Percentiles rank a stretch among this genome's conserved stretches.
These are phyloP conservation scores for Amblyopsis rosae DNA, from an alignment of 2,113 vertebrate genomes.

Conservation along the genomic window DNA sequence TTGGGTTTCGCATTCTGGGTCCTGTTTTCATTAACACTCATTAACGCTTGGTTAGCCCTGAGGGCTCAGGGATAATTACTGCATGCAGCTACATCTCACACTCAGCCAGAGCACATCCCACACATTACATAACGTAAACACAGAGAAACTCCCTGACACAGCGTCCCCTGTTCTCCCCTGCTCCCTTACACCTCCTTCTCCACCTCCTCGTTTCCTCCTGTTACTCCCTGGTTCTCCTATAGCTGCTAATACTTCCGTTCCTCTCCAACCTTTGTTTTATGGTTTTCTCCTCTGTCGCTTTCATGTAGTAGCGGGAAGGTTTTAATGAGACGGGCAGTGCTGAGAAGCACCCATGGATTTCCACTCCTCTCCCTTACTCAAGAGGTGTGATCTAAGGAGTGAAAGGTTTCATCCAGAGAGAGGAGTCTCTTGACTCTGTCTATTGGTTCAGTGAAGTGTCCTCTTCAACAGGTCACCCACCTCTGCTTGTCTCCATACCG, in stretches of 20 bases:
- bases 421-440: conserved; percentile 14
- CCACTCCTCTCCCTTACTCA: conserved; percentile 38
- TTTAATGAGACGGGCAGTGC: conserved; percentile 50
- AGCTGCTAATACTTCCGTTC: background rate
- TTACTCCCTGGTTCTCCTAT: conserved; percentile 18
- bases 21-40: conserved; percentile 63
- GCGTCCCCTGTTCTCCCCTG: conserved; percentile 5
- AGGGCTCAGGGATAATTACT: conserved; percentile 63
- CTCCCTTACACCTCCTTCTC: background rate
- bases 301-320: conserved; percentile 31
- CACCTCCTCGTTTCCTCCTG: conserved; percentile 12
- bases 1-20: conserved; percentile 39
- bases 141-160: conserved; percentile 41
- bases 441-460: conserved; percentile 22
- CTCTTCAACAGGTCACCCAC: conserved; percentile 13
- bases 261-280: background rate
- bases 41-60: conserved; percentile 55
- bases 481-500: background rate
- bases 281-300: conserved; percentile 8
- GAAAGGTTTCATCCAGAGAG: conserved; percentile 29
- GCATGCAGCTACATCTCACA: conserved; percentile 48
- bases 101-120: conserved; percentile 40
- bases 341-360: conserved; percentile 40
- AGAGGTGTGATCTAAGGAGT: conserved; percentile 34
- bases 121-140: conserved; percentile 40